Conservation (phyloP, 2,888 invertebrate genomes). For the Leptinotarsa juncta region DNA sequence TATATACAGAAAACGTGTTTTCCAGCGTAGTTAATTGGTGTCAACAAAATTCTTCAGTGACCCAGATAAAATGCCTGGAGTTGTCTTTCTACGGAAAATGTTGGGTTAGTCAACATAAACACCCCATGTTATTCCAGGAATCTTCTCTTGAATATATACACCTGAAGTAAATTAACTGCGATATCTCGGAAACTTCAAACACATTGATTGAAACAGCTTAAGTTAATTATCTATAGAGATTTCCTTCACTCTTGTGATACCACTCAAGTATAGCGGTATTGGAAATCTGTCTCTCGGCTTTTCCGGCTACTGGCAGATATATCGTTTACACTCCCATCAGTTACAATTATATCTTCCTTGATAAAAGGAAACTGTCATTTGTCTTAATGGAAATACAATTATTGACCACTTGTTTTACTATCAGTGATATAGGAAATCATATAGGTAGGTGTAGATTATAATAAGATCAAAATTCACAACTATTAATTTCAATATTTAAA, state of each 20-base stretch:
- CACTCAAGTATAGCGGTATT: neutral
- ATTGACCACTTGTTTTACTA: no score
- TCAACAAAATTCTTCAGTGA: no score
- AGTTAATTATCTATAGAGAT: neutral
- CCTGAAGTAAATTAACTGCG: neutral
- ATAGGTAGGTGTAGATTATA: no score
- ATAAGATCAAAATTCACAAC: no score
- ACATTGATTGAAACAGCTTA: neutral
- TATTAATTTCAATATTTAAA: no score
- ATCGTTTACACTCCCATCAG: neutral
- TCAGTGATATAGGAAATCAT: no score
- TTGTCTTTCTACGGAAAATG: neutral
- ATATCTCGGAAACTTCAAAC: neutral
- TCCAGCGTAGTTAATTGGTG: no score
- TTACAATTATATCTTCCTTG: neutral
- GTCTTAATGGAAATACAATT: no score
- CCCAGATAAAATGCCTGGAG: neutral
- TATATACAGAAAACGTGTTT: no score
- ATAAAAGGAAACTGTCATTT: no score
- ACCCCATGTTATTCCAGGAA: neutral
- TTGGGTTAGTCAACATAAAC: neutral
- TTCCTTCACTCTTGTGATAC: neutral
- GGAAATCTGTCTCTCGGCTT: neutral
- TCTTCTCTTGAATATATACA: neutral
- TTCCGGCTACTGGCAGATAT: neutral